phyloP scores from a whole-genome alignment of 2,113 vertebrate genomes.

The Sinocyclocheilus rhinocerous region DNA sequence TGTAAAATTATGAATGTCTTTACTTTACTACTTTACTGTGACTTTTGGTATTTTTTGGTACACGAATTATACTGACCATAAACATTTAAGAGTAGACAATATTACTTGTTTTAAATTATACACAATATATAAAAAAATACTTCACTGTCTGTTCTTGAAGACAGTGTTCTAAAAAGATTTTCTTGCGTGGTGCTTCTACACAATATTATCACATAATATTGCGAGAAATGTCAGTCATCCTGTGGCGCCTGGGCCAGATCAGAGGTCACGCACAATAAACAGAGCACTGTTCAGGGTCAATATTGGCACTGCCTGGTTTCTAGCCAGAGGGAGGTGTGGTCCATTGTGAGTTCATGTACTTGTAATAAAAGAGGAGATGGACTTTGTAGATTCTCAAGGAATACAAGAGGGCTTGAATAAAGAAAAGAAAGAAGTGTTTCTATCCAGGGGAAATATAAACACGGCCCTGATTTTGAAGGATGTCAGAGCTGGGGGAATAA shows the following conservation, averaged over 20 bases:
- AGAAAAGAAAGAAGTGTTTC: constrained; percentile 45
- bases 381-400: constrained; percentile 13
- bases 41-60: no score
- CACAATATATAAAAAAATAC: neutral
- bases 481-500: constrained; percentile 38
- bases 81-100: no score
- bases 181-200: neutral
- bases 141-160: neutral
- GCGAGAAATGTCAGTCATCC: neutral
- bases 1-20: no score
- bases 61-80: no score
- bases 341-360: constrained; percentile 45
- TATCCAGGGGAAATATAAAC: constrained; percentile 27
- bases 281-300: constrained; percentile 56
- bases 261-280: constrained; percentile 59
- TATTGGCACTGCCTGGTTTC: constrained; percentile 69
- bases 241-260: constrained; percentile 20
- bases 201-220: neutral
- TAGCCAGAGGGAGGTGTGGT: constrained; percentile 54
- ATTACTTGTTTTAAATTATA: neutral
- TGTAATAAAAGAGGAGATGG: neutral
- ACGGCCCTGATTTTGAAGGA: constrained; percentile 21
- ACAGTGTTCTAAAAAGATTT: neutral
- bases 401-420: constrained; percentile 41
- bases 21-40: no score